Evolutionary conservation across 2,113 vertebrate species (phyloP), one percentile per base, ranked within the genome.

Genomic region (Protobothrops flavoviridis): DNA sequence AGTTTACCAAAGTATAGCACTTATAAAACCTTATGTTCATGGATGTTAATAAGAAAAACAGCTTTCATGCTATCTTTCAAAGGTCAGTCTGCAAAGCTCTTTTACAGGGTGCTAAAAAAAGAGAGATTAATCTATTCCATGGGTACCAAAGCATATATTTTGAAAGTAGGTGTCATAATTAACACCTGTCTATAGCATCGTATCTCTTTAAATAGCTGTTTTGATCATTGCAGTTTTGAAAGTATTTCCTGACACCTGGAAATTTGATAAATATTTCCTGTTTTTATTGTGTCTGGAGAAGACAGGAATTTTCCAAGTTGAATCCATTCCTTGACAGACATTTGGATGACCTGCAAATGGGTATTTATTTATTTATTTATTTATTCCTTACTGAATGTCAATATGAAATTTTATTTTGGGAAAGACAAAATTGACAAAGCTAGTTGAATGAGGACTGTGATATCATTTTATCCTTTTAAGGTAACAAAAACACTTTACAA

Each of bases 171-270:
- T 94, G 50, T 33, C 90, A 87, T 92, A 97, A 92, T 95, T 91
- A 93, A 94, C 87, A 97, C 87, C 86, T 94, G 94, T 94, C 91
- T 91, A 52, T 45, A 95, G 39, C n/a, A 87, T 95, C 93, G 17
- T 94, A 93, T 93, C 94, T 96, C 85, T 96, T 95, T 93, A 90
- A 96, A 94, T 45, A 45, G 33, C 95, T 95, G 61, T 89, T 94
- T 90, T 94, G 93, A 94, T 95, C 92, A 92, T 91, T 92, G 85
- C 61, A 94, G 61, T 92, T 97, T 97, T 95, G 29, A 94, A 97
- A 96, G 97, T 95, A 97, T 98, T 99, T 99, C 99, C 99, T 99
- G 98, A 98, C 99, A 99, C 98, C 99, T 99, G 99, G 97, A 97
- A 98, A 98, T 98, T 98, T 98, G 97, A 96, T 97, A 98, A 98